Evolutionary conservation across 2,888 invertebrate genomes (phyloP).

Genomic region (Tricholauxania praeusta): DNA sequence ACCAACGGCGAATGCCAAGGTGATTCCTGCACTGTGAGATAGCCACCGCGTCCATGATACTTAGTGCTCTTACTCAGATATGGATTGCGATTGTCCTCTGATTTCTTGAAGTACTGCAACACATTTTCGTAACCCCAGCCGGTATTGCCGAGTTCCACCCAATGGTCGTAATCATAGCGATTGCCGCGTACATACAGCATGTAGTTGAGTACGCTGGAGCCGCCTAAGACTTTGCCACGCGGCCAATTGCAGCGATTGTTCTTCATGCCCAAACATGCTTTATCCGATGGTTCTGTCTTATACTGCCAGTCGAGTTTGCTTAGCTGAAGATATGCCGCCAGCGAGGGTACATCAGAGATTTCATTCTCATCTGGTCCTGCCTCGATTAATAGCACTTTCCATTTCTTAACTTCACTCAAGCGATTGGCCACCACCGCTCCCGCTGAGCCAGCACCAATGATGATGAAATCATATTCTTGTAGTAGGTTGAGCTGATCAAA

Average conservation of each 20-base stretch:
- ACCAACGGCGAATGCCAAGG: slow-evolving; percentile 87
- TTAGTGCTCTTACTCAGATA: slow-evolving; percentile 74
- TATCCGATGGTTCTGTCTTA: slow-evolving; percentile 86
- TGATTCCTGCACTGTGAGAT: slow-evolving; percentile 83
- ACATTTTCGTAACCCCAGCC: slow-evolving; percentile 91
- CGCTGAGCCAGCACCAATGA: slow-evolving; percentile 89
- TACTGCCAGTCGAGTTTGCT: slow-evolving; percentile 91
- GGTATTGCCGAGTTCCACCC: slow-evolving; percentile 87
- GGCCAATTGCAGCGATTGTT: slow-evolving; percentile 89
- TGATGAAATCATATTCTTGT: slow-evolving; percentile 86
- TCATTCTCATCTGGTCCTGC: slow-evolving; percentile 91
- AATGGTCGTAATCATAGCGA: slow-evolving; percentile 86
- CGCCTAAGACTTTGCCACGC: slow-evolving; percentile 89
- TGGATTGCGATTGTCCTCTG: slow-evolving; percentile 89
- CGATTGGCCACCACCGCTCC: slow-evolving; percentile 90
- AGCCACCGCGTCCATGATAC: slow-evolving; percentile 81
- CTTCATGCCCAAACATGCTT: slow-evolving; percentile 86
- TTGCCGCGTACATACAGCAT: slow-evolving; percentile 93
- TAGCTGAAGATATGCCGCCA: slow-evolving; percentile 88
- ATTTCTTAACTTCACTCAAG: slow-evolving; percentile 79
- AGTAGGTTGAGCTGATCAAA: slow-evolving; percentile 76
- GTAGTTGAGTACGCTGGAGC: slow-evolving; percentile 87
- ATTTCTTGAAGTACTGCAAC: slow-evolving; percentile 89
- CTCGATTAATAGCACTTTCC: slow-evolving; percentile 84
- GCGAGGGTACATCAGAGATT: slow-evolving; percentile 87